phyloP scores from a whole-genome alignment of 2,113 vertebrate genomes.

The Ginglymostoma cirratum region DNA sequence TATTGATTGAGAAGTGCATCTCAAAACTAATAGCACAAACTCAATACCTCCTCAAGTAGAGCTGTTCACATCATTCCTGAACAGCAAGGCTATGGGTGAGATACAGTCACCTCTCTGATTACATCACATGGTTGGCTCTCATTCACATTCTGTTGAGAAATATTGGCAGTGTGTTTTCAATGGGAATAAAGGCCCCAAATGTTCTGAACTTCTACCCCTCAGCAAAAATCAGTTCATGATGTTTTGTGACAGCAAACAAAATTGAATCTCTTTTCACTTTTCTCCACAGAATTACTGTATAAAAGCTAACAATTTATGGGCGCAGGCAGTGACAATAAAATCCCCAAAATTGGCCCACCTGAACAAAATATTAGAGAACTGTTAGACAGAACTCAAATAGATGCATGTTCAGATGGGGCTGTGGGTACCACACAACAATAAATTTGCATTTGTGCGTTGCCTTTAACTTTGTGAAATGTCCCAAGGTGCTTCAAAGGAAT shows the following conservation, averaged over 20 bases:
- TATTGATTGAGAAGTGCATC: not conserved
- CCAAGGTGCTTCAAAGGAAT: not conserved
- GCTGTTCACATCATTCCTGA: not conserved
- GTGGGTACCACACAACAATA: constrained; percentile 21
- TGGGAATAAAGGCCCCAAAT: not conserved
- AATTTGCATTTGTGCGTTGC: not conserved
- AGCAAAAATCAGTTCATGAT: not conserved
- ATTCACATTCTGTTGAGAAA: not conserved
- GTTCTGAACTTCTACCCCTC: not conserved
- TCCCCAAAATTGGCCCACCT: not conserved
- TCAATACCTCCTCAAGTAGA: not conserved
- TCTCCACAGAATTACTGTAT: not conserved
- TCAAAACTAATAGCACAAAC: not conserved
- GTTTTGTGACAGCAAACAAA: not conserved
- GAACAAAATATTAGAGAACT: not conserved
- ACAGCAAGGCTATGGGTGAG: not conserved
- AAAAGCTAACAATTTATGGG: not conserved
- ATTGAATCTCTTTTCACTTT: not conserved
- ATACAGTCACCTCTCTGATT: not conserved
- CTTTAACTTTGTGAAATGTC: not conserved
- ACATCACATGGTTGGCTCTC: not conserved
- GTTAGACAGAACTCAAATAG: not conserved
- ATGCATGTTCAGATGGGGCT: not conserved
- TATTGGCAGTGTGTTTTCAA: not conserved
- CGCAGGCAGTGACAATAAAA: not conserved